Conservation (phyloP, 2,888 invertebrate species). For the Plebejus anna region DNA sequence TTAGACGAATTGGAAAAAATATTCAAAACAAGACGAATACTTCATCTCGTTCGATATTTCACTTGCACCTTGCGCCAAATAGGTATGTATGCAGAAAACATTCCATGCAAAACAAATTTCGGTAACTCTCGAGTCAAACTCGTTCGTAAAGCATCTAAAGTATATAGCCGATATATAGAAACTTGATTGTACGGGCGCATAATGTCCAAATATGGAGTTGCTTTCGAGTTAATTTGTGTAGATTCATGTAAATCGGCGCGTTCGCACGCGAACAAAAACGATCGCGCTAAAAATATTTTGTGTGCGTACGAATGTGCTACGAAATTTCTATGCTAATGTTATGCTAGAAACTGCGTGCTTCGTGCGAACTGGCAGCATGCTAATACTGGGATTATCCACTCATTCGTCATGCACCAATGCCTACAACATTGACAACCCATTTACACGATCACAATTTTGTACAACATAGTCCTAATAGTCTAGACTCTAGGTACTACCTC, state of each 20-base stretch:
- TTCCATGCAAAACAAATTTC: slow-evolving; percentile 2
- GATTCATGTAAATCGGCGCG: slow-evolving; percentile 24
- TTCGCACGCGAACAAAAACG: slow-evolving; percentile 25
- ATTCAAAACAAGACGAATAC: neutral
- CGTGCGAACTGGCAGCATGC: slow-evolving; percentile 12
- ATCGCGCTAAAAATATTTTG: slow-evolving; percentile 25
- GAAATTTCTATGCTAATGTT: slow-evolving; percentile 25
- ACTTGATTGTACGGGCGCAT: slow-evolving; percentile 13
- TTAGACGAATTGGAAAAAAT: neutral
- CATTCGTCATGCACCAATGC: neutral
- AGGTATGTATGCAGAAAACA: neutral
- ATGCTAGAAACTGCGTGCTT: slow-evolving; percentile 27
- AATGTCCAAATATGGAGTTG: slow-evolving; percentile 25
- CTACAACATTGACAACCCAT: neutral
- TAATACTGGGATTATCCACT: slow-evolving; percentile 24
- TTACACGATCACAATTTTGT: neutral
- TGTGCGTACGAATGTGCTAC: slow-evolving; percentile 22
- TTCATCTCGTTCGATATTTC: neutral
- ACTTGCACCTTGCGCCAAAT: neutral
- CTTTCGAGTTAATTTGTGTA: slow-evolving; percentile 28
- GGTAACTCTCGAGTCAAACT: neutral
- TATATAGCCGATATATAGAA: slow-evolving; percentile 7
- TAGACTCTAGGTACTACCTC: too few species aligned
- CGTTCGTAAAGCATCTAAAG: slow-evolving; percentile 1
- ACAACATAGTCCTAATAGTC: neutral